Base-by-base conservation (phyloP, 2,797 vertebrate species). In the Melopsittacus undulatus region DNA sequence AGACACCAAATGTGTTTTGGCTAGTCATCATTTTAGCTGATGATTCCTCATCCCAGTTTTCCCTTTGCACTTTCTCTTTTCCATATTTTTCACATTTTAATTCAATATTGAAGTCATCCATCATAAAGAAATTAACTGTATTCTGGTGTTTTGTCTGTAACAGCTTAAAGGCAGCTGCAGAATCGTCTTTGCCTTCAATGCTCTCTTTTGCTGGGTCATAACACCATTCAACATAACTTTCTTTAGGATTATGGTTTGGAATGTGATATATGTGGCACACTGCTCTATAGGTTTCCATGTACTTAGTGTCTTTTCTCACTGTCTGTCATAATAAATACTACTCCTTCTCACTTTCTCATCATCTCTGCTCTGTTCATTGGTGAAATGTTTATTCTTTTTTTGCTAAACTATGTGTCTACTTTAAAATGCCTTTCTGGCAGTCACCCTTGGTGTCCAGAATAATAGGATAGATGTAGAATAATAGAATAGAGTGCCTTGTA, bases 311-410 rank as follows among this genome's bases (percentile, higher is more conserved):
- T 48, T 73, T 91, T 75, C 81, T 68, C 34, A 3, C 63, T 14
- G 2, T 52, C 26, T 77, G 12, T 43, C 73, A 17, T 30, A 76
- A 42, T 57, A 80, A 70, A 42, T 84, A 36, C 23, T 57, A 11
- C 38, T 85, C 4, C 43, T 90, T 90, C 40, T 81, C 87, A n/a
- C 16, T 85, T 76, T 34, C 46, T 90, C 43, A n/a, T 59, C 3
- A 1, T 80, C 48, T n/a, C 27, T 66, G 13, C 23, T 85, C n/a
- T 70, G 10, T 87, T 94, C 48, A 59, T 29, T 70, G 56, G 34
- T 69, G 49, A 94, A 82, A 79, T 59, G 19, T 66, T 87, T 74
- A 45, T 91, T 89, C 29, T 84, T 89, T 72, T 78, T 81, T 84
- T 3, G 5, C 78, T 36, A 36, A 59, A 59, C 34, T 20, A 26